Evolutionary conservation across 2,888 invertebrate genomes (phyloP), one percentile per base, ranked within the genome.

Genomic region (Achlya flavicornis): DNA sequence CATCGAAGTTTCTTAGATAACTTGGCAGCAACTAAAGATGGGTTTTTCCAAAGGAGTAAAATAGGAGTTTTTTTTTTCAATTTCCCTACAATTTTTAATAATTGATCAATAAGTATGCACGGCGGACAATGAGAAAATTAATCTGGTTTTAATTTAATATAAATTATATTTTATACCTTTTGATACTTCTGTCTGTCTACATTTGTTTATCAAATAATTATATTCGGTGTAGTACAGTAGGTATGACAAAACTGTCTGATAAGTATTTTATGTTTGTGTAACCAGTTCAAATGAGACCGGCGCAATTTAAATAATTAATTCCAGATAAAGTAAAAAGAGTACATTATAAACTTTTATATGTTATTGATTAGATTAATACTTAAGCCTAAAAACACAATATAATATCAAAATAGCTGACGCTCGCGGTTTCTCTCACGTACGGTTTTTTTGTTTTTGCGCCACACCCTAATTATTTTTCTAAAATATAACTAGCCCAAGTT

Each of bases 171-270:
- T n/a, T 10, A 16, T 19, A 53, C 53, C 53, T 53, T 6, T 4
- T 41, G 12, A 8, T 41, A 12, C 41, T 41, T 12, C 41, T 41
- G 41, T 12, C 41, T 41, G 41, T n/a, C 53, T 53, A 53, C 53
- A 53, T 53, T 46, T 53, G 53, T 53, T 53, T 53, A 53, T 53
- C 53, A 2, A 48, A 48, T 14, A 16, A 48, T 16, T 48, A 48
- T 6, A 16, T 48, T 7, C 16, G 6, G 16, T 48, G 19, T 19
- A 53, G 16, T 48, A 53, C 19, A 53, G 53, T 19, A 19, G 53
- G 53, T 10, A 14, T 53, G 19, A 19, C 14, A 53, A 10, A 53
- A 19, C n/a, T 19, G 53, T 3, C 4, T 53, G 53, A 53, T 53
- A 53, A 48, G 53, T 53, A 10, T 53, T 53, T 53, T 19, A 53